These are phyloP conservation scores for Prionace glauca DNA, from an alignment of 2,797 vertebrate species.

Conservation along the genomic window DNA sequence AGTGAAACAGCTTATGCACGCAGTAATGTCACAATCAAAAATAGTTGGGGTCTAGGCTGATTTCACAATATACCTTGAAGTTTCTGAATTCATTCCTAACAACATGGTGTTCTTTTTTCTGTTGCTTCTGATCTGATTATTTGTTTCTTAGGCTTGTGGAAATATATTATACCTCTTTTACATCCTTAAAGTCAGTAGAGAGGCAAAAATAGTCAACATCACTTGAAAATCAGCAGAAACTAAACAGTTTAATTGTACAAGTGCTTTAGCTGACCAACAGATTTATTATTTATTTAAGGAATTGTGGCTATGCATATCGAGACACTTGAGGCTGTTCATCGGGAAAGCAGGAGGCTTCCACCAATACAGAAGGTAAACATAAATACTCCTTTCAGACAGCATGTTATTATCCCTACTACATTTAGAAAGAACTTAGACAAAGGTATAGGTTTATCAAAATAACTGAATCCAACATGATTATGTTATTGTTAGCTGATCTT, in stretches of 20 bases:
- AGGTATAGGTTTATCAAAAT: neutral
- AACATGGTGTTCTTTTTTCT: neutral
- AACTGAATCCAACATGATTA: neutral
- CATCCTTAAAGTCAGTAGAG: neutral
- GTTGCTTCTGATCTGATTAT: neutral
- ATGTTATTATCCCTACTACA: neutral
- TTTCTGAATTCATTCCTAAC: no score
- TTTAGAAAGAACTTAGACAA: neutral
- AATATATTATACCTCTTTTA: neutral
- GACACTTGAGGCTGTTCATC: slow-evolving; percentile 87
- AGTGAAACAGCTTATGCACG: no score
- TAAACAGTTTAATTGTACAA: slow-evolving; percentile 39
- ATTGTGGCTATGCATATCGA: slow-evolving; percentile 98
- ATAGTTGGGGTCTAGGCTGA: no score
- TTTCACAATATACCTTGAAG: no score
- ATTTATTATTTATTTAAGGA: slow-evolving; percentile 60
- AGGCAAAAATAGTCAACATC: neutral
- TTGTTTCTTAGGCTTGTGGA: neutral
- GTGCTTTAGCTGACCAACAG: slow-evolving; percentile 43
- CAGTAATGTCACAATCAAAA: no score
- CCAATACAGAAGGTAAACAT: slow-evolving; percentile 92
- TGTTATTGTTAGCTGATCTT: neutral
- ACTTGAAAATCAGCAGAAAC: neutral
- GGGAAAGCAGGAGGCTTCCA: slow-evolving; percentile 90
- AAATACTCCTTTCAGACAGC: neutral